Evolutionary conservation across 2,888 invertebrate species (phyloP).

Genomic region (Junonia oenone): DNA sequence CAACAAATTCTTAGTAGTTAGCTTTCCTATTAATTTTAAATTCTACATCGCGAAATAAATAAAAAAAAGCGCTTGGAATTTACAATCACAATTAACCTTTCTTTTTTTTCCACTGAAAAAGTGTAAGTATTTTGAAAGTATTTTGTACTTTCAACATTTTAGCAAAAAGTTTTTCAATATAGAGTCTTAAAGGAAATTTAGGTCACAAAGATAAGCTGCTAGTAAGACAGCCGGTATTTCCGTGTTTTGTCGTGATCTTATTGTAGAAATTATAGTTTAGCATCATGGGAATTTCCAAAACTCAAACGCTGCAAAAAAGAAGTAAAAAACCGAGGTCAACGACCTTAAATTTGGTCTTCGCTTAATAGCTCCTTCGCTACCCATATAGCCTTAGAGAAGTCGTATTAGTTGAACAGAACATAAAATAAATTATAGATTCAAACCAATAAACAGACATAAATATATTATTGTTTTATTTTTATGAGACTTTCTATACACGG

Average conservation of each 20-base stretch:
- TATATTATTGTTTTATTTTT: no score
- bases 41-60: background rate
- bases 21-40: background rate
- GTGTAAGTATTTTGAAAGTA: background rate
- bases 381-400: background rate
- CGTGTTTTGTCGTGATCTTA: slow-evolving; percentile 19
- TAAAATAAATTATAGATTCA: background rate
- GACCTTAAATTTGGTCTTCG: slow-evolving; percentile 24
- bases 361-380: slow-evolving; percentile 19
- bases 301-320: slow-evolving; percentile 45
- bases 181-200: slow-evolving; percentile 9
- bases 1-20: no score
- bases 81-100: background rate
- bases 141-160: background rate
- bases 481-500: background rate
- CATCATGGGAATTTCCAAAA: slow-evolving; percentile 55
- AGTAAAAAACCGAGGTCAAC: slow-evolving; percentile 47
- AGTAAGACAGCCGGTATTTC: slow-evolving; percentile 4
- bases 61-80: background rate
- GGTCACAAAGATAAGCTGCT: slow-evolving; percentile 17
- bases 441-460: background rate
- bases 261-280: slow-evolving; percentile 33
- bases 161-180: background rate
- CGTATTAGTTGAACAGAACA: background rate
- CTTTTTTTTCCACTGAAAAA: background rate